These are phyloP conservation scores for Neodiprion pinetum DNA, from an alignment of 1,140 invertebrate species.

Conservation along the genomic window DNA sequence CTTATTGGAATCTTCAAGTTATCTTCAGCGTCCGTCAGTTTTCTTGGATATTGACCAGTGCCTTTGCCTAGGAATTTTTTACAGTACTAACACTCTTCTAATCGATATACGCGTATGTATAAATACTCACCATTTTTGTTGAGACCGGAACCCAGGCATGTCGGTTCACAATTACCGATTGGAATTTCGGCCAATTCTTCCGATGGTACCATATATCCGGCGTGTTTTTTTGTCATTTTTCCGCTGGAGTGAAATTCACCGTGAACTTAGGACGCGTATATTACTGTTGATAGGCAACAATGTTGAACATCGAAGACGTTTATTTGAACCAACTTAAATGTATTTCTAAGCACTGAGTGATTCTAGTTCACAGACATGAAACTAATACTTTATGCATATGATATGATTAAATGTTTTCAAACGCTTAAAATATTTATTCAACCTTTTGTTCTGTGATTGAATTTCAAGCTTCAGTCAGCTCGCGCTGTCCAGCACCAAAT, in stretches of 20 bases:
- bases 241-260: neutral
- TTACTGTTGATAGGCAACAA: too few relatives aligned
- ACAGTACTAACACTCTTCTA: neutral
- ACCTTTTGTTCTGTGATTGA: too few relatives aligned
- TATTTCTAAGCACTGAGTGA: too few relatives aligned
- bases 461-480: neutral
- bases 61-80: neutral
- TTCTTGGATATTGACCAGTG: neutral
- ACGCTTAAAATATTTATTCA: too few relatives aligned
- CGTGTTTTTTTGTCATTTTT: neutral
- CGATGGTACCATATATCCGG: neutral
- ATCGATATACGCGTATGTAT: neutral
- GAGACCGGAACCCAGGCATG: too few relatives aligned
- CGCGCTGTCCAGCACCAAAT: neutral
- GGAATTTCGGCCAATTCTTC: constrained; percentile 7
- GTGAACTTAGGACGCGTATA: too few relatives aligned
- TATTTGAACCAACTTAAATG: too few relatives aligned
- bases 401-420: too few relatives aligned
- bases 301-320: too few relatives aligned
- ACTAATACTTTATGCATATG: too few relatives aligned
- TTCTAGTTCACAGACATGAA: too few relatives aligned
- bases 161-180: neutral
- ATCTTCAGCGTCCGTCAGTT: neutral
- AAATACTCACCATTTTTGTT: neutral
- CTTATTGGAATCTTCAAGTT: constrained; percentile 10